Base-by-base conservation (phyloP, 2,888 invertebrate genomes). In the Epistrophella euchroma region DNA sequence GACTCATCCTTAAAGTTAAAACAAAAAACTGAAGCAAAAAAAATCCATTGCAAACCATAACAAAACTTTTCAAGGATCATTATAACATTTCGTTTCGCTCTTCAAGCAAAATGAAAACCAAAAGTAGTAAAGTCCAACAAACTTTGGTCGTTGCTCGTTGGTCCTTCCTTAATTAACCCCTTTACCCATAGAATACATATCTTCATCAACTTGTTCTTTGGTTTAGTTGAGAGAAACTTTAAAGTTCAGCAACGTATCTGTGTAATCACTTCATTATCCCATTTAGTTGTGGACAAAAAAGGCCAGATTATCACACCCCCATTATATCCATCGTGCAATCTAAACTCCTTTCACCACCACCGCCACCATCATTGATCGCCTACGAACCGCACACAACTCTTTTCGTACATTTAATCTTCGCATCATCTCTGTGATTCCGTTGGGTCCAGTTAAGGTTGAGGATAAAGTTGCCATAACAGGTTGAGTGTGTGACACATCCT, bases 241-340 rank as follows among this genome's bases (percentile, higher is more conserved):
- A 77, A 85, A 85, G 76, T 85, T 81, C 73, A 77, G 72, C 60
- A 85, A 73, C 85, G 85, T 85, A 85, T 80, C 85, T 80, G 76
- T 85, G 85, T 85, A 85, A 85, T 85, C 85, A 85, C 85, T 85
- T 85, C 80, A 85, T 85, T 85, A 85, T 85, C 85, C 85, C 85
- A 85, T 85, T 85, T 80, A 77, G 76, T 60, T 40, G 66, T 35
- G 81, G 62, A 81, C 72, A 76, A 76, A 85, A 80, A 85, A 75
- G 40, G 28, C 45, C 68, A 85, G 76, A 85, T 85, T 85, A 85
- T 80, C 85, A 73, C 85, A 81, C 72, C 64, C 22, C 22, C 13
- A 58, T 55, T 60, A n/a, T 50, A 71, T 75, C 70, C 70, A 71
- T 28, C 45, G 75, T n/a, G 62, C 70, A 45, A 40, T 71, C 37